These are phyloP conservation scores for Petrolisthes cinctipes DNA, from an alignment of 2,888 invertebrate genomes.

Conservation along the genomic window DNA sequence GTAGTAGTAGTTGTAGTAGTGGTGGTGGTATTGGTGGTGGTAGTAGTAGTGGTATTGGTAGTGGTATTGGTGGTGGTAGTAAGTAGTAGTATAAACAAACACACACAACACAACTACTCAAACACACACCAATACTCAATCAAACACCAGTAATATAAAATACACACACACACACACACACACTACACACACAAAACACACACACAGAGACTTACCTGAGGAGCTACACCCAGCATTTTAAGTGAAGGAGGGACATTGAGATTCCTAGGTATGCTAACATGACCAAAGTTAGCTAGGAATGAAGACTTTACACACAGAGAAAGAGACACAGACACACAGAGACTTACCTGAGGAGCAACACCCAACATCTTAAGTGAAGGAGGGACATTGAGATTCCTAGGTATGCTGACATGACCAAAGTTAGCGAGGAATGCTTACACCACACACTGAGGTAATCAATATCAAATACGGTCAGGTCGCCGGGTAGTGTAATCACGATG, in stretches of 20 bases:
- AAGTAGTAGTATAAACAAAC: neutral
- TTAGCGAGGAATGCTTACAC: conserved; percentile 95
- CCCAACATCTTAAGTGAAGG: conserved; percentile 94
- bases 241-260: conserved; percentile 90
- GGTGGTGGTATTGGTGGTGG: too few species aligned
- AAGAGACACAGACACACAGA: too few species aligned
- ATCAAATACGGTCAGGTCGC: conserved; percentile 89
- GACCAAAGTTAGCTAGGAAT: neutral
- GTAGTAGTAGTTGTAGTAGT: neutral
- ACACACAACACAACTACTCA: too few species aligned
- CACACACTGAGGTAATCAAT: conserved; percentile 93
- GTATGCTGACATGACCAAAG: conserved; percentile 88
- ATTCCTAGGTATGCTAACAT: conserved; percentile 69
- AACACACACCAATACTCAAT: neutral
- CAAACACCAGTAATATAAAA: neutral
- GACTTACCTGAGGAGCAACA: conserved; percentile 90
- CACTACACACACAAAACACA: too few species aligned
- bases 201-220: neutral
- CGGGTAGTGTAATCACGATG: conserved; percentile 89
- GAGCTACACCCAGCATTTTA: conserved; percentile 75
- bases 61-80: too few species aligned
- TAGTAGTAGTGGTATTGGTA: neutral
- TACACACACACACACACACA: too few species aligned
- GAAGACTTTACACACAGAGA: conserved; percentile 25
- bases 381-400: conserved; percentile 83